These are phyloP conservation scores for Pluvianellus socialis DNA, from an alignment of 2,113 vertebrate genomes.

Conservation along the genomic window DNA sequence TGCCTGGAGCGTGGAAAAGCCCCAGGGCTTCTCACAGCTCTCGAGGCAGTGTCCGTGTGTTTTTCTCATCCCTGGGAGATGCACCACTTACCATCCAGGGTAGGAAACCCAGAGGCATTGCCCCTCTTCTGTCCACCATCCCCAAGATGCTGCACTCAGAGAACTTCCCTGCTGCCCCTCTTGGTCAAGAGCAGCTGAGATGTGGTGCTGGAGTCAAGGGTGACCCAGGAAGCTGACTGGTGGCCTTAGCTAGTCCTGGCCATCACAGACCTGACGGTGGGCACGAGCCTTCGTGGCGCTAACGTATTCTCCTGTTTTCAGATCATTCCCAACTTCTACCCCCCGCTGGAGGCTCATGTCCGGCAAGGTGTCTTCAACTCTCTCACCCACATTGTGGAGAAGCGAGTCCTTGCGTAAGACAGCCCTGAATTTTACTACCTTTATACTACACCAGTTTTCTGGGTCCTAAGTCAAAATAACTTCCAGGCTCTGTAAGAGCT, in stretches of 20 bases:
- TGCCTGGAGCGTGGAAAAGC: neutral
- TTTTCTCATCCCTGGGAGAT: neutral
- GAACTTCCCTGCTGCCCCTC: neutral
- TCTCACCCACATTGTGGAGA: conserved; percentile 97
- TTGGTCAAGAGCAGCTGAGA: neutral
- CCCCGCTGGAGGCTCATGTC: conserved; percentile 88
- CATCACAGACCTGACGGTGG: accelerated
- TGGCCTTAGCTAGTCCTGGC: neutral
- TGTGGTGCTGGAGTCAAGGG: neutral
- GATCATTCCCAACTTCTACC: conserved; percentile 97
- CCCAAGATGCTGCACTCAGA: accelerated
- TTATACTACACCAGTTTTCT: accelerated
- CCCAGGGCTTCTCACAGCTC: neutral
- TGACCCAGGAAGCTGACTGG: neutral
- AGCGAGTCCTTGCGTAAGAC: conserved; percentile 95
- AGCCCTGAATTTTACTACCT: accelerated
- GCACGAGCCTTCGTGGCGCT: neutral
- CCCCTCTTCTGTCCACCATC: no score
- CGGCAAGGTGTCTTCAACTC: conserved; percentile 95
- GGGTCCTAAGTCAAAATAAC: neutral
- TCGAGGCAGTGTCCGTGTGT: accelerated
- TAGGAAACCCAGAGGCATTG: no score
- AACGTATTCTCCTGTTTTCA: conserved; percentile 32
- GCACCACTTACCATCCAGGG: neutral
- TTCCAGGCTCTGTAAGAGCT: neutral